A percentile compares a stretch with the other conserved stretches of the same genome.
Evolutionary conservation across 2,113 vertebrate species (phyloP).

Genomic region (Panthera uncia): DNA sequence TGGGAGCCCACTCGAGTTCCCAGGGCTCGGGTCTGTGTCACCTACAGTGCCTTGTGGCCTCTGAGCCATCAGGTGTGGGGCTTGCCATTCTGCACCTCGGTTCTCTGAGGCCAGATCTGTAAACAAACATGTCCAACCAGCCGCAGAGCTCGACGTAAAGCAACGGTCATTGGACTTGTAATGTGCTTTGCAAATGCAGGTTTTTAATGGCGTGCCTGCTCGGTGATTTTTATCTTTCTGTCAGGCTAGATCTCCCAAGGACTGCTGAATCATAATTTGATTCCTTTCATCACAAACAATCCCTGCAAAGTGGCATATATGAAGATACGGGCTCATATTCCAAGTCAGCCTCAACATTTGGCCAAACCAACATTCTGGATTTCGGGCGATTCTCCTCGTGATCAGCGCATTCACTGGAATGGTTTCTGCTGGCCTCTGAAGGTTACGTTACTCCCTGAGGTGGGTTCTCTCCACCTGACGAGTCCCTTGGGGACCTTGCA

Average conservation of each 20-base stretch:
- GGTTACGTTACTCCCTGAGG: accelerated
- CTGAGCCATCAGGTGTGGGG: accelerated
- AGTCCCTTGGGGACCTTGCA: neutral
- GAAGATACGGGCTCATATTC: neutral
- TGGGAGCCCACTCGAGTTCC: neutral
- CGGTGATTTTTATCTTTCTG: neutral
- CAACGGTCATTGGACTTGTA: too few relatives aligned
- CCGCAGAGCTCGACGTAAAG: neutral
- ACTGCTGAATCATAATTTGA: neutral
- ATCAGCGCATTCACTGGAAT: neutral
- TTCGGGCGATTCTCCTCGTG: neutral
- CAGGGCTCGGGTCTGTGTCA: accelerated
- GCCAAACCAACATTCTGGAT: neutral
- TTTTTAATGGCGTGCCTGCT: neutral
- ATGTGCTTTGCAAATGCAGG: neutral
- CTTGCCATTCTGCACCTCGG: too few relatives aligned
- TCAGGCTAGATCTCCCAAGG: neutral
- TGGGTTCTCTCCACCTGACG: accelerated
- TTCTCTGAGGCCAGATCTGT: neutral
- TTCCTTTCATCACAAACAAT: neutral
- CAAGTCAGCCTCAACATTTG: neutral
- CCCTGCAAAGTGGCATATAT: neutral
- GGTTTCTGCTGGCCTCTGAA: neutral
- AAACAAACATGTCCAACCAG: accelerated
- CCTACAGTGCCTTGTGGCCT: accelerated